These are phyloP conservation scores for Gnathonemus echidnorhynchus DNA, from an alignment of 2,113 vertebrate genomes.

Conservation along the genomic window DNA sequence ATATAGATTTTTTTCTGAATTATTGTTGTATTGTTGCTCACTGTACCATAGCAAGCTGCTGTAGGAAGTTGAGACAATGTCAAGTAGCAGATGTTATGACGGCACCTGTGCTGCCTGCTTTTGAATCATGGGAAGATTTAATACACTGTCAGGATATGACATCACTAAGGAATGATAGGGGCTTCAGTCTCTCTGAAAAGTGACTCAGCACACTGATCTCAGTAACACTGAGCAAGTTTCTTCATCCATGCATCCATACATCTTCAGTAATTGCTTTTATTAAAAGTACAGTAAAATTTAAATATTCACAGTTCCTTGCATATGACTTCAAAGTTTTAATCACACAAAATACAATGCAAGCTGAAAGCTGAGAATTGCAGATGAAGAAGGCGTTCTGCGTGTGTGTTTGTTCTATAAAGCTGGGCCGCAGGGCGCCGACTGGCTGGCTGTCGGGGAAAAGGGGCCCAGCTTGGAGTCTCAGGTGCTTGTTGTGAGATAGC, in stretches of 20 bases:
- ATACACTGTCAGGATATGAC: background rate
- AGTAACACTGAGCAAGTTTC: background rate
- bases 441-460: background rate
- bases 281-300: background rate
- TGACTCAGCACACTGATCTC: background rate
- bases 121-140: background rate
- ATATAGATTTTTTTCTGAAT: background rate
- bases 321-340: background rate
- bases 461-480: background rate
- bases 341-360: background rate
- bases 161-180: background rate
- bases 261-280: background rate
- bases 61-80: slow-evolving; percentile 60
- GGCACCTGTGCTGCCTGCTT: slow-evolving; percentile 50
- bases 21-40: background rate
- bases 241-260: background rate
- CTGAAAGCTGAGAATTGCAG: background rate
- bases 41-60: background rate
- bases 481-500: background rate
- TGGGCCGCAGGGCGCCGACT: background rate
- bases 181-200: background rate
- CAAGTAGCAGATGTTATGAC: slow-evolving; percentile 75
- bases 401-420: background rate
- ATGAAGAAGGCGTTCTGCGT: background rate
- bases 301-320: background rate